Evolutionary conservation across 2,797 vertebrate genomes (phyloP), one percentile per base, ranked within the genome.

Genomic region (Spinibarbus caldwelli): DNA sequence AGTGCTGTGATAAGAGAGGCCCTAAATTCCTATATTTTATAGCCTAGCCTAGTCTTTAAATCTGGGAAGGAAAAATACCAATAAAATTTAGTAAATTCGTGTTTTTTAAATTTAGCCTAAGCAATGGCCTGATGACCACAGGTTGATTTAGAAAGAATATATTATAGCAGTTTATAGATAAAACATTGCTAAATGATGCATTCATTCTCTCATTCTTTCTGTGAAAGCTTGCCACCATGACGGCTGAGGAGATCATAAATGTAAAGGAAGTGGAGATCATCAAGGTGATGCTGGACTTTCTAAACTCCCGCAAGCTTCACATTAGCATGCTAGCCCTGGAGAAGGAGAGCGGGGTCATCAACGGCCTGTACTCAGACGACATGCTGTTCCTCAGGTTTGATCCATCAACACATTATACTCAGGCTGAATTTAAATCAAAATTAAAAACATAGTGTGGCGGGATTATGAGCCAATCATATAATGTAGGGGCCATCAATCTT

Each of bases 181-280:
- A 38, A 17, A 23, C 23, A 41, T 78, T 21, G 10, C 2, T 43
- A 76, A 62, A 17, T 9, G 0, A 45, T 38, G 12, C 26, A 2
- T 49, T 59, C 10, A 9, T 31, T 26, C 47, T 79, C 31, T 71
- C 8, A 29, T 17, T 49, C 23, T 57, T 57, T 87, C 26, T 3
- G 52, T 38, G 26, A 45, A 87, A 93, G 93, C 82, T 92, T 87
- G 89, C 94, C 96, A 96, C 92, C 93, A 99, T 99, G 98, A 99
- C 98, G 80, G 97, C 97, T 86, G 98, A 99, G 95, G 98, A 99
- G 95, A 99, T 97, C 73, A 97, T 99, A 85, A 99, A 99, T 80
- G 96, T 99, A 90, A 99, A 99, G 95, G 98, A 99, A 93, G 98
- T 97, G 92, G 98, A 99, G 96, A 98, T 99, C 92, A 98, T 99